Conservation (phyloP, 2,797 vertebrate species). For the Jordanella pulchra region DNA sequence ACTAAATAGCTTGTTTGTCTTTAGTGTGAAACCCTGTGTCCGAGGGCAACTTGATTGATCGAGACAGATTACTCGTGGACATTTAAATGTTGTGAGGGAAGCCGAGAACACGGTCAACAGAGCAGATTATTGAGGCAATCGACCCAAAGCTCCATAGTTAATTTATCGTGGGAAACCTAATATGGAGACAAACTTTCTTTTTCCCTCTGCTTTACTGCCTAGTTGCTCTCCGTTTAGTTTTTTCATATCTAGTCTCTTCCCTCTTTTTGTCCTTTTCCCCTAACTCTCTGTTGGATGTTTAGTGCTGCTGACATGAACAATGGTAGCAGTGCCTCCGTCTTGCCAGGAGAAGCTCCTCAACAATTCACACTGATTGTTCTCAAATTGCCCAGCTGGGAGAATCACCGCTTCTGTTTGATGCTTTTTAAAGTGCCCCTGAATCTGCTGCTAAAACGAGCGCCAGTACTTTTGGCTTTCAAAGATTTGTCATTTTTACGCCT, state of each 20-base stretch:
- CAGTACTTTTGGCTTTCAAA: conserved; percentile 21
- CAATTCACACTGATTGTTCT: conserved; percentile 77
- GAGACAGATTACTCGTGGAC: conserved; percentile 65
- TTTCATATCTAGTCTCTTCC: background rate
- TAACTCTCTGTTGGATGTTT: conserved; percentile 43
- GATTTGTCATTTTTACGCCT: conserved; percentile 50
- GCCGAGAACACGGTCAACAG: conserved; percentile 55
- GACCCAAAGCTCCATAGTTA: conserved; percentile 49
- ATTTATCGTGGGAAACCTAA: conserved; percentile 60
- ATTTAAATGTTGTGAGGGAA: conserved; percentile 57
- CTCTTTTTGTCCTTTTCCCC: background rate
- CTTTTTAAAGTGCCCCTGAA: conserved; percentile 72
- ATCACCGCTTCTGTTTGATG: conserved; percentile 66
- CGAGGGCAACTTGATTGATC: conserved; percentile 69
- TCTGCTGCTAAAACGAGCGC: conserved; percentile 61
- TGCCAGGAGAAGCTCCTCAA: conserved; percentile 58
- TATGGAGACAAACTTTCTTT: conserved; percentile 36
- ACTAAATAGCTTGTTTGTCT: conserved; percentile 41
- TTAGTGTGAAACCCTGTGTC: conserved; percentile 41
- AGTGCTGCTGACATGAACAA: conserved; percentile 69
- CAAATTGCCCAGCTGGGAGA: conserved; percentile 73
- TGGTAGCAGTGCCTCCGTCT: conserved; percentile 49
- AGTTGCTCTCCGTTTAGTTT: background rate
- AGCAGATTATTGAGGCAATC: conserved; percentile 70
- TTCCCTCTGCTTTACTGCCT: background rate